Conservation (phyloP, 2,113 vertebrate genomes). For the Madoqua kirkii region DNA sequence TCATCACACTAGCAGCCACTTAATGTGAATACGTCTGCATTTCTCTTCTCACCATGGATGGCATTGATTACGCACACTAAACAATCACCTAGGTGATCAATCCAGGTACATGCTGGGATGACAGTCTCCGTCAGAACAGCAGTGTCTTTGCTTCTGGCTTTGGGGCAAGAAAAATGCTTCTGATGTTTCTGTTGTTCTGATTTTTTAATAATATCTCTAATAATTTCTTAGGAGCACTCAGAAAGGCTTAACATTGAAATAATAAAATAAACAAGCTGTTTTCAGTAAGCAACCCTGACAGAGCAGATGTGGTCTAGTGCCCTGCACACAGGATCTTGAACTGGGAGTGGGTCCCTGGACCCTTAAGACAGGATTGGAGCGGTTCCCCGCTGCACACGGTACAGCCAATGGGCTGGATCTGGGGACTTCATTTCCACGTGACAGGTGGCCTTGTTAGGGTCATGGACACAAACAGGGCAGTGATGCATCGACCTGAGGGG, state of each 20-base stretch:
- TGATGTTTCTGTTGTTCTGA: not conserved
- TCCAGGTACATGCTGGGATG: accelerated
- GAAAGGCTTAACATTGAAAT: not conserved
- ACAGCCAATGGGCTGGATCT: not conserved
- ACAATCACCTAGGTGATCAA: accelerated
- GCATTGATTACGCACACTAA: no score
- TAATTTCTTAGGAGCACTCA: not conserved
- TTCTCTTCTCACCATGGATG: not conserved
- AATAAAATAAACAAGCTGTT: not conserved
- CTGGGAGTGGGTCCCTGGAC: not conserved
- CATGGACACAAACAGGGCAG: not conserved
- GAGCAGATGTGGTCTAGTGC: not conserved
- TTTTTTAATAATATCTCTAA: not conserved
- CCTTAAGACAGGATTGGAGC: not conserved
- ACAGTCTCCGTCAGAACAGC: not conserved
- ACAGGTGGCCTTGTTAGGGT: not conserved
- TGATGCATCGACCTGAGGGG: not conserved
- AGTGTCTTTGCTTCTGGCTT: not conserved
- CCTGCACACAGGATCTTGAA: not conserved
- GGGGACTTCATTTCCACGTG: not conserved
- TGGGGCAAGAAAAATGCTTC: not conserved
- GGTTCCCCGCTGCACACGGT: not conserved
- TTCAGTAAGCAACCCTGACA: not conserved
- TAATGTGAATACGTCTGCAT: not conserved
- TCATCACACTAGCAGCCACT: not conserved